Evolutionary conservation across 2,888 invertebrate genomes (phyloP).

Genomic region (Platycnemis pennipes): DNA sequence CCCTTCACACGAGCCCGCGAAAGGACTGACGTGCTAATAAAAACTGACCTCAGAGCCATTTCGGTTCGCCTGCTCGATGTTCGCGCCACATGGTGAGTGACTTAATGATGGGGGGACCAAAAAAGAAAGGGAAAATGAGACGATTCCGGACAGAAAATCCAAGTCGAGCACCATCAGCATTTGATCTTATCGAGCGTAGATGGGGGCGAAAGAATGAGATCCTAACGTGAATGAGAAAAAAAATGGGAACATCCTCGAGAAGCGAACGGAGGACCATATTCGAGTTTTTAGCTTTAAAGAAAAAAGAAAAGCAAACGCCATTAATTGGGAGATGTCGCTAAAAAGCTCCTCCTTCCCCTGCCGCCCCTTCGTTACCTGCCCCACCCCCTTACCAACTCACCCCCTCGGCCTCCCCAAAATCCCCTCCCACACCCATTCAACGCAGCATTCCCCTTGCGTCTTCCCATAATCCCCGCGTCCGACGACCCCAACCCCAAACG

Average conservation of each 20-base stretch:
- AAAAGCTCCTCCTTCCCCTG: background rate
- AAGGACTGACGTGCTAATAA: too few relatives aligned
- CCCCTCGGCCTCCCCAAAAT: background rate
- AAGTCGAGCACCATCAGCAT: background rate
- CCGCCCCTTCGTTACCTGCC: background rate
- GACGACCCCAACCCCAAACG: too few relatives aligned
- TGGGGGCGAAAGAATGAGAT: background rate
- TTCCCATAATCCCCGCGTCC: too few relatives aligned
- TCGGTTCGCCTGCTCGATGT: background rate
- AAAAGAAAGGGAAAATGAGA: background rate
- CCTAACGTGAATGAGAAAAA: too few relatives aligned
- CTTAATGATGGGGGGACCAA: too few relatives aligned
- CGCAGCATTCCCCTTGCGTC: too few relatives aligned
- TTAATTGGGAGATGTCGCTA: background rate
- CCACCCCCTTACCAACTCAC: background rate
- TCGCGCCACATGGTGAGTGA: background rate
- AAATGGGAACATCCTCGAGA: background rate
- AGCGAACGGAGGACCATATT: background rate
- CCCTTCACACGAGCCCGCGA: too few relatives aligned
- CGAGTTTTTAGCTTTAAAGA: background rate
- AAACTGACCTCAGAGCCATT: background rate
- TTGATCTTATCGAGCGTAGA: background rate
- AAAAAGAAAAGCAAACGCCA: background rate
- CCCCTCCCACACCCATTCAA: background rate
- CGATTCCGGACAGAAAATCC: background rate